These are phyloP conservation scores for Naso thynnoides DNA, from an alignment of 2,797 vertebrate species.

Conservation along the genomic window DNA sequence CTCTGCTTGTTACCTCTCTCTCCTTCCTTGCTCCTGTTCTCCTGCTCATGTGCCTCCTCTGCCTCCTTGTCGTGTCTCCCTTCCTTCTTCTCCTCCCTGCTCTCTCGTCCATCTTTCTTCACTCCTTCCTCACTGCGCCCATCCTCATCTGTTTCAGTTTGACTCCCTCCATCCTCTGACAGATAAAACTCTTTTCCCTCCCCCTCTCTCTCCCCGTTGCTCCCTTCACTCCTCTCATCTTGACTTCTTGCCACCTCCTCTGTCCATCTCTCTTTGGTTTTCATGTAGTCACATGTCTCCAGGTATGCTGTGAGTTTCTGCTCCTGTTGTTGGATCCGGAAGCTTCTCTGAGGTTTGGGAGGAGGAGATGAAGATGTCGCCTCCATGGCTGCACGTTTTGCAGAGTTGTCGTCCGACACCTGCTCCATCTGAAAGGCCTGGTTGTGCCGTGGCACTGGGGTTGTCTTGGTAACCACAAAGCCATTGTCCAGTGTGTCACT, in stretches of 20 bases:
- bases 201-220: slow-evolving; percentile 3
- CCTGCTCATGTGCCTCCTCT: background rate
- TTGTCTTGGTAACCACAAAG: slow-evolving; percentile 36
- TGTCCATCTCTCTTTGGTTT: background rate
- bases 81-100: background rate
- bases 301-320: slow-evolving; percentile 25
- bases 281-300: slow-evolving; percentile 41
- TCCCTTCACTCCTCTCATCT: background rate
- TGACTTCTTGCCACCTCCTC: background rate
- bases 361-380: slow-evolving; percentile 13
- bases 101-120: background rate
- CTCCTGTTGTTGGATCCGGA: slow-evolving; percentile 47
- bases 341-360: slow-evolving; percentile 72
- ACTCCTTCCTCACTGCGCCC: background rate
- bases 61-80: background rate
- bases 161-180: slow-evolving; percentile 19
- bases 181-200: background rate
- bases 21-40: background rate
- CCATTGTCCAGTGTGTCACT: background rate
- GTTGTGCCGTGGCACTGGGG: background rate
- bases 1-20: background rate
- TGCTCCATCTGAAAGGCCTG: slow-evolving; percentile 15
- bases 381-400: background rate
- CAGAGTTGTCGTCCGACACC: background rate
- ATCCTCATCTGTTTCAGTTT: slow-evolving; percentile 18